Base-by-base conservation (phyloP, 1,140 invertebrate genomes). In the Tetramorium alpestre region DNA sequence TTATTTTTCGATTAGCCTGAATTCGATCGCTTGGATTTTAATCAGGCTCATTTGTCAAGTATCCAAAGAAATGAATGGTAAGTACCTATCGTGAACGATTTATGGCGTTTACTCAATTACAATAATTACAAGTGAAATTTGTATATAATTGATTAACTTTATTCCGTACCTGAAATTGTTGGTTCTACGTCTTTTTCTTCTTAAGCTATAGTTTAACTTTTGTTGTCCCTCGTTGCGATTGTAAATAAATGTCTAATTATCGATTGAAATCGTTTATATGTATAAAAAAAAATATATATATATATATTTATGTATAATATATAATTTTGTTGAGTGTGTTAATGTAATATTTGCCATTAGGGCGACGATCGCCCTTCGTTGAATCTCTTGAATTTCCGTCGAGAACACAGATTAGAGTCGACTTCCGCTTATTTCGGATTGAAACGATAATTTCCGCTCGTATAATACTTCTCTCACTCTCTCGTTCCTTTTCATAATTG, bases 371-470 rank as follows among this genome's bases (percentile, higher is more conserved):
- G 38, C 28, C 25, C 80, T 86, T 47, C 11, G 58, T 81, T 62
- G 62, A 54, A 51, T 65, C 60, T 85, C 80, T 85, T 38, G 69
- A 88, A 67, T 75, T 75, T 90, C 88, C 88, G 89, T 85, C 28
- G 41, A 88, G 38, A 47, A 47, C 11, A 58, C 56, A 11, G 33
- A 82, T 54, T 62, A 69, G 60, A 58, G 56, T 56, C 72, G 28
- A 87, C 87, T 91, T 90, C 89, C 90, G 89, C 69, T 87, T 56
- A 85, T 80, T 78, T 90, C 72, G 54, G 70, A 76, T 90, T 65
- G 33, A 58, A 85, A 84, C 78, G 72, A 87, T 69, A 11, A 90
- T 88, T 86, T 90, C 89, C 89, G 84, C 75, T 88, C 84, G 25
- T 51, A 62, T 41, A 16, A 33, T 49, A 33, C 78, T 88, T 84